Evolutionary conservation across 2,888 invertebrate species (phyloP), one percentile per base, ranked within the genome.

Genomic region (Andrena fulva): DNA sequence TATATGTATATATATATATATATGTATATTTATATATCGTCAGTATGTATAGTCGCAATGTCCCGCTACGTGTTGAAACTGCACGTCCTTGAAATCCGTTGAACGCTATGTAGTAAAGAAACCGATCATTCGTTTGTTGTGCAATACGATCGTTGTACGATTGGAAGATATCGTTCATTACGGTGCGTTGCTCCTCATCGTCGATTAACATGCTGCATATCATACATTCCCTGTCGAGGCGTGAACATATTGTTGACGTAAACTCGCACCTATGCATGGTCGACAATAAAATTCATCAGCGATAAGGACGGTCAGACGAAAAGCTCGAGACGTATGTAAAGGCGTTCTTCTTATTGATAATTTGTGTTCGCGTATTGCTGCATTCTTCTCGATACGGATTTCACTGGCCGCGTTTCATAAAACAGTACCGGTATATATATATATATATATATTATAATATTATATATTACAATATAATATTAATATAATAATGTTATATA

Each of bases 381-480:
- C 56, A 33, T n/a, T 80, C 27, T 62, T 54, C 67, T 77, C 33
- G 5, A 56, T 62, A 60, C 52, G 62, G 72, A 89, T 84, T 88
- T 85, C 84, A 87, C 50, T 82, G 77, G 73, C 77, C 82, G 71
- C 68, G 67, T 84, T 83, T 86, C 71, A 52, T 62, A 68, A 89
- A 85, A 85, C 76, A 66, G 84, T 87, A 81, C 75, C 66, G 66
- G 71, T 75, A 63, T 79, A 56, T 73, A 52, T 62, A 62, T 72
- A 52, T 63, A 66, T 64, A 60, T 70, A 78, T 68, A 29, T 31
- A 27, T 27, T 0, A 27, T 27, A 27, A 27, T 27, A 27, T 27
- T 27, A 27, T 27, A 27, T 27, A 20, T 20, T 20, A 20, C 20
- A 27, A 27, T 2, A 27, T 27, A 27, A 31, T 69, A 80, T 76